Base-by-base conservation (phyloP, 2,113 vertebrate genomes). In the Clarias macrocephalus region DNA sequence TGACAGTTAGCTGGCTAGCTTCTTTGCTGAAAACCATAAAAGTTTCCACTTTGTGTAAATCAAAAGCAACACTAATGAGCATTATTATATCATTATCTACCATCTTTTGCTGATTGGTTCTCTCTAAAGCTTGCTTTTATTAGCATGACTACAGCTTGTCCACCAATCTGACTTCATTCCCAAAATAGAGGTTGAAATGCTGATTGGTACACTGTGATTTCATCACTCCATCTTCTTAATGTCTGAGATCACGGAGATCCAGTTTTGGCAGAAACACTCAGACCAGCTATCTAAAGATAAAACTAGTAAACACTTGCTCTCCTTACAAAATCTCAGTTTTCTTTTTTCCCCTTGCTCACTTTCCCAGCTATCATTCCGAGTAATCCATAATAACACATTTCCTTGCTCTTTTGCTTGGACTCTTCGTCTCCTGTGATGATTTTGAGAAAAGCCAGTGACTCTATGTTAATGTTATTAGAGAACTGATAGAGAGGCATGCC, bases 391-490 rank as follows among this genome's bases (percentile, higher is more conserved):
- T 21, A 65, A 68, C 56, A 10, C 79, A 83, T 54, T 76, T 65
- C 76, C 79, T 73, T 16, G 15, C 56, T 30, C 30, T 59, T 11
- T 8, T 25, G 7, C 57, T 75, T 25, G 33, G 13, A 30, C 21
- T 33, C 52, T 60, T 18, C 16, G 25, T 88, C 28, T 60, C 13
- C 33, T 59, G 48, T 23, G 42, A 72, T n/a, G 21, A 66, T 30
- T 66, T 65, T 87, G 86, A 89, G 62, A 63, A 60, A 87, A 87
- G 52, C 83, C 88, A 89, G 88, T 87, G 56, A 80, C 83, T 77
- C 70, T 18, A 59, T 88, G 85, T 82, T 89, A 88, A 88, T 85
- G 86, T 70, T 59, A 85, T 89, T 89, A 89, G 79, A 72, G 79
- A 28, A n/a, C 84, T 88, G 89, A 87, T 75, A 85, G n/a, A 87